phyloP scores from a whole-genome alignment of 2,888 invertebrate genomes.

The Plebejus anna region DNA sequence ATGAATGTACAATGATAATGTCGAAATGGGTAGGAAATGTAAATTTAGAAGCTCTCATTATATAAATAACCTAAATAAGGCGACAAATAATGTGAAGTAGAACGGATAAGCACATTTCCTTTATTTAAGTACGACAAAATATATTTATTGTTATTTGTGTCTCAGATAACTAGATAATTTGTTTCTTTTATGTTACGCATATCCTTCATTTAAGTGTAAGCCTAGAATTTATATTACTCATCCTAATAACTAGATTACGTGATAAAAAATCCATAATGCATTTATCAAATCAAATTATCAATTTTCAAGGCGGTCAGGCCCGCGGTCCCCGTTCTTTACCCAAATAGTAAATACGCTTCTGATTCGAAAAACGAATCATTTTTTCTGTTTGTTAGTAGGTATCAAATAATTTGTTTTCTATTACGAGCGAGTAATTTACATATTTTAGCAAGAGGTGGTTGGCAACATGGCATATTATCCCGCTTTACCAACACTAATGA shows the following conservation, averaged over 20 bases:
- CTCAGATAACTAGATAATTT: constrained; percentile 6
- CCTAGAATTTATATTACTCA: no score
- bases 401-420: no score
- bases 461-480: background rate
- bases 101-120: constrained; percentile 15
- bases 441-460: background rate
- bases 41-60: constrained; percentile 8
- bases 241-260: no score
- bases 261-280: no score
- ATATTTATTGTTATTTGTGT: constrained; percentile 4
- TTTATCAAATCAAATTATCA: no score
- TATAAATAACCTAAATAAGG: constrained; percentile 10
- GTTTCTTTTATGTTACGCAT: background rate
- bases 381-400: no score
- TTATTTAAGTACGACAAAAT: constrained; percentile 10
- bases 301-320: no score
- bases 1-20: background rate
- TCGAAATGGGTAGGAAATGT: constrained; percentile 5
- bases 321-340: no score
- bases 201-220: background rate
- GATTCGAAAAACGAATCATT: no score
- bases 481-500: constrained; percentile 25
- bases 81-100: constrained; percentile 15
- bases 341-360: no score
- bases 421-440: background rate